Percentiles rank a stretch among this genome's conserved stretches.
These are phyloP conservation scores for Drosophila kurseongensis DNA, from an alignment of 1,140 invertebrate species.

Conservation along the genomic window DNA sequence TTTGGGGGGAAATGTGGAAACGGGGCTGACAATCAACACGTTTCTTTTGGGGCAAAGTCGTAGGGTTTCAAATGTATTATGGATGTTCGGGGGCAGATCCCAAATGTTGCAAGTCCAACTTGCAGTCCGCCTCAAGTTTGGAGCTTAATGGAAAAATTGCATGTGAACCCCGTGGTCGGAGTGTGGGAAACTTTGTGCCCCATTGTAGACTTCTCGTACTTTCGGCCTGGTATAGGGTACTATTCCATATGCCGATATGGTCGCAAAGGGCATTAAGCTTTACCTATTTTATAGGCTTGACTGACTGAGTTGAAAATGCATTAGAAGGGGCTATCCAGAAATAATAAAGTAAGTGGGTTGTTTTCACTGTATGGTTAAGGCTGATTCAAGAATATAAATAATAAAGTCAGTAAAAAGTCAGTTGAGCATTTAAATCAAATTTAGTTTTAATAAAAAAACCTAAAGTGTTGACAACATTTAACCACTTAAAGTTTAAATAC, in stretches of 20 bases:
- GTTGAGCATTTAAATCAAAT: no score
- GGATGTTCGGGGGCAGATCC: slow-evolving; percentile 14
- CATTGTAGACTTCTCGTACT: slow-evolving; percentile 31
- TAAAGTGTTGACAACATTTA: no score
- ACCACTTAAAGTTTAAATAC: no score
- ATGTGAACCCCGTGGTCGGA: slow-evolving; percentile 54
- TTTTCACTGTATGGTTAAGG: no score
- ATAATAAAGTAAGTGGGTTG: no score
- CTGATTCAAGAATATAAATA: no score
- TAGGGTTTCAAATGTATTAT: slow-evolving; percentile 15
- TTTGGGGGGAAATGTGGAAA: not conserved
- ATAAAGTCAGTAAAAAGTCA: no score
- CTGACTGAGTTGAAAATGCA: not conserved
- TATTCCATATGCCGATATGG: slow-evolving; percentile 17
- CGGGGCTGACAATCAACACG: slow-evolving; percentile 61
- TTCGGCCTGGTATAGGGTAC: slow-evolving; percentile 5
- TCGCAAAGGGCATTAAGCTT: slow-evolving; percentile 30
- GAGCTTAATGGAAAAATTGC: slow-evolving; percentile 73
- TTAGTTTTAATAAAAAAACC: no score
- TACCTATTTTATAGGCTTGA: slow-evolving; percentile 5
- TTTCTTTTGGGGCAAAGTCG: slow-evolving; percentile 30
- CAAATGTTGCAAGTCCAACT: slow-evolving; percentile 47
- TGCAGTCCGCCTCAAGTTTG: slow-evolving; percentile 25
- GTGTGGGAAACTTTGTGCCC: slow-evolving; percentile 54
- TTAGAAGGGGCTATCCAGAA: not conserved